Evolutionary conservation across 1,140 invertebrate species (phyloP).

Genomic region (Dreissena rostriformis): DNA sequence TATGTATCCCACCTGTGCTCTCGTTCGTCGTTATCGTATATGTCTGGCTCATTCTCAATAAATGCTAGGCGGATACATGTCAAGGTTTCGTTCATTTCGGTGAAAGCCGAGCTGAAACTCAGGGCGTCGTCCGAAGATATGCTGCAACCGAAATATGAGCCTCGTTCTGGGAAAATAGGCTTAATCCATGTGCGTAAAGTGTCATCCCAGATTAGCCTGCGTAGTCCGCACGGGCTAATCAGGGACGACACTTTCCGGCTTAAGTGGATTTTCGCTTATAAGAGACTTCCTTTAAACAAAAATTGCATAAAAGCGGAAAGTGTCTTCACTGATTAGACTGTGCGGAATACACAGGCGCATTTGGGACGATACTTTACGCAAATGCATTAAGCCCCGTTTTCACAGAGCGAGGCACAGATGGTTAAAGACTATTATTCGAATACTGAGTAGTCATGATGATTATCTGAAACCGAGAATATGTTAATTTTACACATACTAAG

Average conservation of each 20-base stretch:
- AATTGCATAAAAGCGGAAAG: neutral
- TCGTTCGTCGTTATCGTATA: conserved; percentile 50
- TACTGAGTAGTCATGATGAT: no score
- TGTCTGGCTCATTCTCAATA: conserved; percentile 49
- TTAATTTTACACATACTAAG: no score
- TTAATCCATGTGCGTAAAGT: neutral
- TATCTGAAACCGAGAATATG: no score
- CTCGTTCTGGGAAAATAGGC: neutral
- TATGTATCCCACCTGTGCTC: conserved; percentile 24
- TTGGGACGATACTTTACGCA: no score
- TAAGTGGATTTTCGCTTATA: no score
- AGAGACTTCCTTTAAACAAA: neutral
- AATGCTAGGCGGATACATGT: conserved; percentile 26
- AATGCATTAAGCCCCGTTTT: no score
- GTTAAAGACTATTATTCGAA: no score
- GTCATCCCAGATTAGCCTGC: neutral
- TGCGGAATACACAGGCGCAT: no score
- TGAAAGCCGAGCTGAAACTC: conserved; percentile 7
- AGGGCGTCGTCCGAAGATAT: conserved; percentile 46
- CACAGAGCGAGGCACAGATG: no score
- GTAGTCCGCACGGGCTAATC: neutral
- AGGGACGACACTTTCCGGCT: neutral
- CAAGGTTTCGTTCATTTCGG: conserved; percentile 41
- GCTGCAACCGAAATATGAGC: conserved; percentile 13
- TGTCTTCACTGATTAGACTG: no score